Evolutionary conservation across 1,140 invertebrate species (phyloP), one percentile per base, ranked within the genome.

Genomic region (Asobara japonica): DNA sequence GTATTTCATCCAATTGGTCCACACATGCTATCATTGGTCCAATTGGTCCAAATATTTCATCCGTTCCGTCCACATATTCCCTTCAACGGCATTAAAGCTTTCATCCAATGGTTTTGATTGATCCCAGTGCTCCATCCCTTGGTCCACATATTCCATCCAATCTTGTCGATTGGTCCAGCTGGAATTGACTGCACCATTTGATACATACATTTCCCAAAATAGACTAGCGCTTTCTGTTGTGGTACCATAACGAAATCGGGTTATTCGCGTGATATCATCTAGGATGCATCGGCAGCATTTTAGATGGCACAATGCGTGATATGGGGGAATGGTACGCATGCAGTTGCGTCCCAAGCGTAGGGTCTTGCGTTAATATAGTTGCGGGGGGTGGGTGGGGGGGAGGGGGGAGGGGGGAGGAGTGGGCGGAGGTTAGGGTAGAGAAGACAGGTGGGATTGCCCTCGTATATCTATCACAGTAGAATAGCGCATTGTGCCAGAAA

Each of bases 401-500:
- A 41, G 73, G 74, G 41, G 36, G 60, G 29, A 16, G 2, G 45
- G 4, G n/a, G 11, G 51, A 11, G 66, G 70, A 31, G 51, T 36
- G 73, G 74, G 41, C 30, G 60, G 29, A 16, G 67, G 73, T 5
- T 45, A 16, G 31, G 62, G 56, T 74, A 72, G 38, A 31, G 65
- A 30, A 72, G 69, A 48, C 51, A 73, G 70, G 76, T 65, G 71
- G 77, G 74, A 80, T 80, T 81, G 77, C 76, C 67, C 75, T 73
- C 80, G 73, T 79, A 79, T 76, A 81, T 81, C 80, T 79, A 79
- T 81, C 79, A 79, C 69, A 62, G 74, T 74, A 79, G 78, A 80
- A 80, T 81, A 74, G 78, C 67, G 51, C 77, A 82, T 82, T 82
- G 79, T 82, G 78, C 78, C 72, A 75, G 79, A 80, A 82, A 80